Evolutionary conservation across 2,113 vertebrate species (phyloP).

Genomic region (Elephantulus edwardii): DNA sequence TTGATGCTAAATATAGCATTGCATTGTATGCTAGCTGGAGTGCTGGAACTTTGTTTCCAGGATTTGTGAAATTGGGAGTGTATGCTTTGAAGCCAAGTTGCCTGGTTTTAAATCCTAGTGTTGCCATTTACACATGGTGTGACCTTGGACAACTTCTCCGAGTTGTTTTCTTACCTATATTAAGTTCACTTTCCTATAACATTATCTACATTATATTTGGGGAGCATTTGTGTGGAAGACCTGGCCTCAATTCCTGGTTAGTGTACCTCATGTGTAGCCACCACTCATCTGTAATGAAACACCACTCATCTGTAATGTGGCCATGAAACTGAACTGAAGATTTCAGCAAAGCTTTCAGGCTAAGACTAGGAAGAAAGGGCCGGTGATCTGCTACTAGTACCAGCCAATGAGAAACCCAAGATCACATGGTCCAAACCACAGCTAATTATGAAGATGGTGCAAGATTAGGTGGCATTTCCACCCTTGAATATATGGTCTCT

Average conservation of each 20-base stretch:
- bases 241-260: not conserved
- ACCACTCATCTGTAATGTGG: not conserved
- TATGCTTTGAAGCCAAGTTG: not conserved
- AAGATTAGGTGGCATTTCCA: not conserved
- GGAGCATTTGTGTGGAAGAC: not conserved
- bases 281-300: not conserved
- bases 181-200: not conserved
- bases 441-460: not conserved
- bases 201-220: not conserved
- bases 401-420: not conserved
- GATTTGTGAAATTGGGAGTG: not conserved
- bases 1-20: not conserved
- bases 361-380: not conserved
- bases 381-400: not conserved
- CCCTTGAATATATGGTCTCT: too few species aligned
- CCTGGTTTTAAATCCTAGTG: not conserved
- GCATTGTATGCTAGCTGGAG: fast-evolving
- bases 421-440: not conserved
- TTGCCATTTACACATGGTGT: not conserved
- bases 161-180: not conserved
- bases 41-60: not conserved
- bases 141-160: not conserved
- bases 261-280: not conserved
- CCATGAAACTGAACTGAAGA: not conserved
- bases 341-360: not conserved